Percentiles rank a stretch among this genome's conserved stretches.
Conservation (phyloP, 1,140 invertebrate species). For the Tetragonula clypearis region DNA sequence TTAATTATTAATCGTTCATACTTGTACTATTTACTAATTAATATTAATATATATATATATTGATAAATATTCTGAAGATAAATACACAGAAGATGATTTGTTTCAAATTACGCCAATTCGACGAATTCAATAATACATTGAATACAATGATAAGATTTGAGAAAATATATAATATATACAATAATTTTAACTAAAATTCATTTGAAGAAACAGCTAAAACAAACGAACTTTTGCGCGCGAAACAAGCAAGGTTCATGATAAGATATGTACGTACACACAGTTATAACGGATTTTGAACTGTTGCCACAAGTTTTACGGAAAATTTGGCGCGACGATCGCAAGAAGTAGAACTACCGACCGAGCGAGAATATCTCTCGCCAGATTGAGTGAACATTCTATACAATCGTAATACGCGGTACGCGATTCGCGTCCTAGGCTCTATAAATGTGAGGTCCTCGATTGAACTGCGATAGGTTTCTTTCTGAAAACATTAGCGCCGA, state of each 20-base stretch:
- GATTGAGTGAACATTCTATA: slow-evolving; percentile 24
- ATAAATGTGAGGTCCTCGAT: slow-evolving; percentile 11
- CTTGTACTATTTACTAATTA: neutral
- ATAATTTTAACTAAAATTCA: neutral
- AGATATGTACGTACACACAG: neutral
- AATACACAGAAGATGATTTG: neutral
- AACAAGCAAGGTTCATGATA: too few species aligned
- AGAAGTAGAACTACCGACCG: neutral
- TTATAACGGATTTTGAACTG: neutral
- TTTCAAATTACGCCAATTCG: neutral
- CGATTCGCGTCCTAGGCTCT: slow-evolving; percentile 13
- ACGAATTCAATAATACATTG: neutral
- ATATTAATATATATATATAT: neutral
- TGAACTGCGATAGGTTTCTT: slow-evolving; percentile 13
- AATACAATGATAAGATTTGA: neutral
- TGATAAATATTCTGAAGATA: neutral
- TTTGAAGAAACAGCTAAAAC: neutral
- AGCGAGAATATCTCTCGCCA: too few species aligned
- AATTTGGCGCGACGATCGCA: neutral
- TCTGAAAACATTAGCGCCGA: slow-evolving; percentile 49
- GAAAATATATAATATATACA: neutral
- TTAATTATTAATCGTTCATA: neutral
- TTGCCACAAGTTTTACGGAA: neutral
- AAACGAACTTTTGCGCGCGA: neutral
- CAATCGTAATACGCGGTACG: neutral